Percentiles rank a stretch among this genome's conserved stretches.
Evolutionary conservation across 2,113 vertebrate genomes (phyloP).

Genomic region (Chloebia gouldiae): DNA sequence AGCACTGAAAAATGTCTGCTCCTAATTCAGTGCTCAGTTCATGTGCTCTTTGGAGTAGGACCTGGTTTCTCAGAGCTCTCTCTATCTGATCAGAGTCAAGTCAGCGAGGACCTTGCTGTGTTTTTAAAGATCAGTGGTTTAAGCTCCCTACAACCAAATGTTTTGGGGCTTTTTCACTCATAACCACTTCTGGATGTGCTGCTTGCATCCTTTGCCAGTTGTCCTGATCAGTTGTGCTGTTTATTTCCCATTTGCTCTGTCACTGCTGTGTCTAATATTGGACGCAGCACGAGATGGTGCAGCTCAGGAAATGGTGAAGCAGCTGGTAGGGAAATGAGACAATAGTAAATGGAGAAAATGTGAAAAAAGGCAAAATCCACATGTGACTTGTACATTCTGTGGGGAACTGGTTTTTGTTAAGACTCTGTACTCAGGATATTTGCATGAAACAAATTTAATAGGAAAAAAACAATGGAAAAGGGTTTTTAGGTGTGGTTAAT

Average conservation of each 20-base stretch:
- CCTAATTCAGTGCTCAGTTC: neutral
- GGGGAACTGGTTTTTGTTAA: neutral
- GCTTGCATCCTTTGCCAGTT: neutral
- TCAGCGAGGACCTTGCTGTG: neutral
- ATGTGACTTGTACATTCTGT: neutral
- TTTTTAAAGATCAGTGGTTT: neutral
- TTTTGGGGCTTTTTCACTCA: neutral
- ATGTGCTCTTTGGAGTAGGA: neutral
- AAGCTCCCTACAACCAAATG: neutral
- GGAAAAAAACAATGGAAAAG: neutral
- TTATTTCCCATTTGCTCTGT: constrained; percentile 33
- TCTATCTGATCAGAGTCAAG: neutral
- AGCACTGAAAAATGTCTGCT: neutral
- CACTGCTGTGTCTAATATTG: constrained; percentile 2
- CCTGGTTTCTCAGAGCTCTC: neutral
- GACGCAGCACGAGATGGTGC: neutral
- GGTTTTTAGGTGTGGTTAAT: neutral
- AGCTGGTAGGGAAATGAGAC: constrained; percentile 46
- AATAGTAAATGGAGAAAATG: neutral
- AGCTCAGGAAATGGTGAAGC: constrained; percentile 22
- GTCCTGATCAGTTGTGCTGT: neutral
- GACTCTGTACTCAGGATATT: neutral
- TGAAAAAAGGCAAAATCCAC: neutral
- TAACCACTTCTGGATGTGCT: neutral
- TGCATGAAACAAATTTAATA: neutral